Base-by-base conservation (phyloP, 2,888 invertebrate genomes). In the Sarcophaga subvicina region DNA sequence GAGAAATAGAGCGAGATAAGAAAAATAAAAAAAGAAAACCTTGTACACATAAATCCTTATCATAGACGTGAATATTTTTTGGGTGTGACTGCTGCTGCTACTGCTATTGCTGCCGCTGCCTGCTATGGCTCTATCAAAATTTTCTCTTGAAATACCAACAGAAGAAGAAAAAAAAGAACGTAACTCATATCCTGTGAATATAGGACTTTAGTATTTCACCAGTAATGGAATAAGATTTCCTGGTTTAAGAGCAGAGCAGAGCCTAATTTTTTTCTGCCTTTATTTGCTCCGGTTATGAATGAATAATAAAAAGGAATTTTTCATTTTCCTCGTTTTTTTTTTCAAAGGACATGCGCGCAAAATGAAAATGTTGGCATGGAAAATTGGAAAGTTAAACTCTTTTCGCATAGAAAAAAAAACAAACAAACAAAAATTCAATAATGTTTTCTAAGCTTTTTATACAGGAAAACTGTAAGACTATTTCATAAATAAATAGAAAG, bases 21-120 rank as follows among this genome's bases (percentile, higher is more conserved):
- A 22, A 4, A 17, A 14, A 54, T 12, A 54, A 0, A 54, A 0
- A 54, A 17, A 14, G 54, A 54, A 54, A 54, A 4, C 37, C 2
- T 37, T 37, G 37, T 37, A 37, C 37, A 76, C 62, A 86, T 79
- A 72, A 80, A 83, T 86, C 82, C 71, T 77, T 71, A 71, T 66
- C 67, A 60, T 67, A 76, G 67, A 82, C 67, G 62, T 76, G 72
- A 83, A 80, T 22, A 71, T 83, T 54, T 54, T 54, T 86, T 86
- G 86, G 86, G 86, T 86, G 86, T 86, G 86, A 54, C 54, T 54
- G 54, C 17, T 37, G 37, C 37, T 37, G 37, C 37, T 37, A 8
- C 37, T 37, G 37, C 6, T 37, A 6, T 37, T 37, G 37, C 37
- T 37, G 27, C 27, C 54, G 37, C 8, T 37, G 10, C 10, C 37